phyloP scores from a whole-genome alignment of 2,888 invertebrate genomes.

The Stenchaetothrips biformis region DNA sequence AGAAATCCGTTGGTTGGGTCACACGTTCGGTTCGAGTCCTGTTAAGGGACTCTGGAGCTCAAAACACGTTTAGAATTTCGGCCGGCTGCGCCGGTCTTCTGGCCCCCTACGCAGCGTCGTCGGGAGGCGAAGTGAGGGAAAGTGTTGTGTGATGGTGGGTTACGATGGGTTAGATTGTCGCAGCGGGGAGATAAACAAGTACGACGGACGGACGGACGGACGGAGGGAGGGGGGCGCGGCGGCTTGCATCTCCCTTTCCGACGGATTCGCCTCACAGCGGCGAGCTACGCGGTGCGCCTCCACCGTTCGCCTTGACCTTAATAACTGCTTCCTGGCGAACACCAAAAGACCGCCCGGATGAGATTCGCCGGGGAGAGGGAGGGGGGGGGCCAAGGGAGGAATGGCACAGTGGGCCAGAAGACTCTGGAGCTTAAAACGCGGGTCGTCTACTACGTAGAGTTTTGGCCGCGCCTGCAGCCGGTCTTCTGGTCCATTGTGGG shows the following conservation, averaged over 20 bases:
- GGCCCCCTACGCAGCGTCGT: no score
- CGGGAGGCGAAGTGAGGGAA: background rate
- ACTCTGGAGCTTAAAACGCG: no score
- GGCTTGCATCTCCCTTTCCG: background rate
- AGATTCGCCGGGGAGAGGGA: background rate
- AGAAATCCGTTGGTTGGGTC: no score
- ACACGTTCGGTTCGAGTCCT: no score
- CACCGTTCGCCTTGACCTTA: background rate
- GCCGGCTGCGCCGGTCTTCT: no score
- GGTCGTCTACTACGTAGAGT: background rate
- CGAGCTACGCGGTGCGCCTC: background rate
- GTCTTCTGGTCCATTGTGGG: no score
- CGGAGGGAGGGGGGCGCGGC: background rate
- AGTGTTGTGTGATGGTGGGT: background rate
- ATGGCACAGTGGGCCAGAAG: background rate
- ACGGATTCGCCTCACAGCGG: background rate
- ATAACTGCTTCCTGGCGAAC: slow-evolving; percentile 1
- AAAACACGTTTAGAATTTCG: no score
- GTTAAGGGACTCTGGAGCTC: no score
- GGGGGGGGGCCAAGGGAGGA: background rate
- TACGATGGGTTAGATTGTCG: background rate
- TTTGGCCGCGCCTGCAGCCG: no score
- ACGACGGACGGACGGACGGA: background rate
- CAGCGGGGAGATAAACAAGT: background rate
- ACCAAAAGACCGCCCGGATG: background rate